Evolutionary conservation across 2,113 vertebrate species (phyloP), one percentile per base, ranked within the genome.

Genomic region (Prietella phreatophila): DNA sequence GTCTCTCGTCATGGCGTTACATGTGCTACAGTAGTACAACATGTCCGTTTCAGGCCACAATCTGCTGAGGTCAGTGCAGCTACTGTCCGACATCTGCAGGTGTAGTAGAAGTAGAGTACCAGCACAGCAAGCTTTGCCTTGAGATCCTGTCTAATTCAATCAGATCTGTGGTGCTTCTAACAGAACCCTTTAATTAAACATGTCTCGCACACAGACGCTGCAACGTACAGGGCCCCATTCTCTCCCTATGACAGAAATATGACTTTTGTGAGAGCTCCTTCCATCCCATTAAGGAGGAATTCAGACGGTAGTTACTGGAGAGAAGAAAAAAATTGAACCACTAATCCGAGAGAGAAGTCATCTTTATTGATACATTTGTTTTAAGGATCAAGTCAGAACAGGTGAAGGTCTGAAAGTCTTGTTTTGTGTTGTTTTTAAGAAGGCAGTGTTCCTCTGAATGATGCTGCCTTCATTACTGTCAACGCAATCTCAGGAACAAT

Each of bases 31-130:
- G 79, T 20, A 47, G 30, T 27, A 36, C 73, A 17, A 53, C 30
- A 50, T 30, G 56, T 39, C 30, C 19, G 3, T 33, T 47, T 36
- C 33, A 20, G 79, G 36, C 27, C 58, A 36, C 85, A 58, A 65
- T 55, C 81, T 79, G 76, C 79, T 42, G 86, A 30, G 61, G 11
- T 55, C 22, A 42, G 36, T 65, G 80, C 60, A 67, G 88, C 60
- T 78, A 55, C 55, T 0, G 53, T n/a, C 83, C 86, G 89, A 90
- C 90, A 90, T 92, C 90, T 76, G 89, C 89, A 86, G 90, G 91
- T 91, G 93, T 92, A 87, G 89, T 82, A 88, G 92, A 92, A 87
- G 88, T 82, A 88, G 92, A 91, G 91, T 90, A 92, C 20, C 84
- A 89, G 91, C 90, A 89, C 90, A 90, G 91, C 87, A 69, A 80